A percentile compares a stretch with the other conserved stretches of the same genome.
phyloP scores from a whole-genome alignment of 2,888 invertebrate genomes.

The Plusia festucae region DNA sequence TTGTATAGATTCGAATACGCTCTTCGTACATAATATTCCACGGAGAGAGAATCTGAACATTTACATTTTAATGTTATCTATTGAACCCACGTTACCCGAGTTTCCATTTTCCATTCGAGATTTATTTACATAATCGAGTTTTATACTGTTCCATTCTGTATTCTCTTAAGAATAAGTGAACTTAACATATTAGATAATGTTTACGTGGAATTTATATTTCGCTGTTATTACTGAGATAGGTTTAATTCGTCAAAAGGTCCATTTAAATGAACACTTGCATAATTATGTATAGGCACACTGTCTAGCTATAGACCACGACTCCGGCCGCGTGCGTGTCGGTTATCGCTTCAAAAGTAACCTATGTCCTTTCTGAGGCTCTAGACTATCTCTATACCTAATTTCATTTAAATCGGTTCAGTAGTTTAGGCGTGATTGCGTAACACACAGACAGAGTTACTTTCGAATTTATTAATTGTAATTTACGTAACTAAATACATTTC shows the following conservation, averaged over 20 bases:
- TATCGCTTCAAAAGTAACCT: too few relatives aligned
- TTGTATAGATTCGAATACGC: background rate
- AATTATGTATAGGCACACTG: too few relatives aligned
- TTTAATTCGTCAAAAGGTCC: background rate
- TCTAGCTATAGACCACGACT: too few relatives aligned
- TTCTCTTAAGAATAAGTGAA: constrained; percentile 10
- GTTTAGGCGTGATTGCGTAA: too few relatives aligned
- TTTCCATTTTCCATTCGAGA: constrained; percentile 6
- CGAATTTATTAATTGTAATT: too few relatives aligned
- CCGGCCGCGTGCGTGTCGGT: too few relatives aligned
- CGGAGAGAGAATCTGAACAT: background rate
- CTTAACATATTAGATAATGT: background rate
- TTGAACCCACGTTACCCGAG: background rate
- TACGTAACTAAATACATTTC: too few relatives aligned
- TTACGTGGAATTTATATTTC: background rate
- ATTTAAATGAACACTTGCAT: background rate
- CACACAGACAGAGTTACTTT: too few relatives aligned
- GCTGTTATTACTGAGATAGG: background rate
- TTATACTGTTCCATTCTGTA: constrained; percentile 10
- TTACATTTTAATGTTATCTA: constrained; percentile 16
- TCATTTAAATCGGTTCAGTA: too few relatives aligned
- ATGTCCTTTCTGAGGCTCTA: too few relatives aligned
- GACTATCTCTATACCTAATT: too few relatives aligned
- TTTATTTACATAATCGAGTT: constrained; percentile 25
- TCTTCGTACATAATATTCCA: constrained; percentile 9